A percentile compares a stretch with the other conserved stretches of the same genome.
Conservation (phyloP, 2,888 invertebrate species). For the Diplolepis rosae region DNA sequence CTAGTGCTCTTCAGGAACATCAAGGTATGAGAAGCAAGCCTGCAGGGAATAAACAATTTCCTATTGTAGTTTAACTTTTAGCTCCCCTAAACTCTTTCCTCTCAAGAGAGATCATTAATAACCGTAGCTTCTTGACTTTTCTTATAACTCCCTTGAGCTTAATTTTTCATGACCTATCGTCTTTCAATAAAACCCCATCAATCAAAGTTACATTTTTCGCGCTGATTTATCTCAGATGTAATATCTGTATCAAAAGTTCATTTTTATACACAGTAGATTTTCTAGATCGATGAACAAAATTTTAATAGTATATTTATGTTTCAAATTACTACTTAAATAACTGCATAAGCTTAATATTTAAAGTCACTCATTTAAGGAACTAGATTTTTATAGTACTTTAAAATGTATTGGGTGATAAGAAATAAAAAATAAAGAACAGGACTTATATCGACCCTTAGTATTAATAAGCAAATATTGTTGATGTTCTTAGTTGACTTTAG, state of each 20-base stretch:
- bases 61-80: background rate
- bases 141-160: slow-evolving; percentile 25
- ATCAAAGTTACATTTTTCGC: slow-evolving; percentile 41
- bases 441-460: too few species aligned
- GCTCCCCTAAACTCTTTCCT: background rate
- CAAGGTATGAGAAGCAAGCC: slow-evolving; percentile 59
- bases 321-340: too few species aligned
- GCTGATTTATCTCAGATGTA: background rate
- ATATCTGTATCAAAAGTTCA: slow-evolving; percentile 21
- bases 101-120: slow-evolving; percentile 9
- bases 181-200: slow-evolving; percentile 53
- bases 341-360: too few species aligned
- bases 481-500: too few species aligned
- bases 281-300: background rate
- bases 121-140: slow-evolving; percentile 39
- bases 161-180: slow-evolving; percentile 52
- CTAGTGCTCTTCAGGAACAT: slow-evolving; percentile 72
- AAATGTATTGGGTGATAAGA: too few species aligned
- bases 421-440: too few species aligned
- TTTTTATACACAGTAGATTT: background rate
- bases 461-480: too few species aligned
- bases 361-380: too few species aligned
- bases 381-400: too few species aligned
- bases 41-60: background rate
- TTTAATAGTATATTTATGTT: too few species aligned